phyloP scores from a whole-genome alignment of 2,113 vertebrate species.

The Eulemur rufifrons region DNA sequence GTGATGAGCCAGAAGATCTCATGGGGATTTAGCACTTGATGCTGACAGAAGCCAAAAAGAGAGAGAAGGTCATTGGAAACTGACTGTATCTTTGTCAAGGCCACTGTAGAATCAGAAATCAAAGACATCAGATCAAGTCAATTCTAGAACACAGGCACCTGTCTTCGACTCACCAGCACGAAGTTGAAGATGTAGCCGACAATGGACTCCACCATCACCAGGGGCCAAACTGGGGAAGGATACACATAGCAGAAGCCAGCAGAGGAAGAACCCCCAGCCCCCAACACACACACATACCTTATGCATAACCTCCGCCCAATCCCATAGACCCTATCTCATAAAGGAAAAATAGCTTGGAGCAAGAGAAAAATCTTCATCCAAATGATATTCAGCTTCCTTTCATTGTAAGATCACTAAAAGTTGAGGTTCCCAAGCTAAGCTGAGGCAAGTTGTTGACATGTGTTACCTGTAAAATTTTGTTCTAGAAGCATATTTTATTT shows the following conservation, averaged over 20 bases:
- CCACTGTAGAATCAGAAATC: not conserved
- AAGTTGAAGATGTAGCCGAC: not conserved
- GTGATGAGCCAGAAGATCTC: not conserved
- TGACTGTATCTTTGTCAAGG: not conserved
- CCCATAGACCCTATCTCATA: not conserved
- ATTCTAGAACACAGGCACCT: not conserved
- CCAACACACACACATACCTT: accelerated
- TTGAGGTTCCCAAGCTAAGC: not conserved
- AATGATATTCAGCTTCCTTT: not conserved
- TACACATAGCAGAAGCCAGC: accelerated
- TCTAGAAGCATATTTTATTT: not conserved
- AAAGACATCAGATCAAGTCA: not conserved
- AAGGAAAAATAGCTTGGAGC: not conserved
- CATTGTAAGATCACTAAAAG: not conserved
- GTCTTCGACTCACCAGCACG: not conserved
- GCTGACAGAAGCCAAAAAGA: not conserved
- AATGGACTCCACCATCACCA: not conserved
- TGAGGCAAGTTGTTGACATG: not conserved
- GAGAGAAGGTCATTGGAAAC: not conserved
- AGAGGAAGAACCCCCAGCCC: not conserved
- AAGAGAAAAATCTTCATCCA: not conserved
- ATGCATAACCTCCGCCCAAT: not conserved
- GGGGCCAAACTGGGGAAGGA: not conserved
- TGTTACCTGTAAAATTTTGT: not conserved
- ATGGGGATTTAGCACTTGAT: not conserved